phyloP scores from a whole-genome alignment of 2,888 invertebrate species.

The Acleris cristana region DNA sequence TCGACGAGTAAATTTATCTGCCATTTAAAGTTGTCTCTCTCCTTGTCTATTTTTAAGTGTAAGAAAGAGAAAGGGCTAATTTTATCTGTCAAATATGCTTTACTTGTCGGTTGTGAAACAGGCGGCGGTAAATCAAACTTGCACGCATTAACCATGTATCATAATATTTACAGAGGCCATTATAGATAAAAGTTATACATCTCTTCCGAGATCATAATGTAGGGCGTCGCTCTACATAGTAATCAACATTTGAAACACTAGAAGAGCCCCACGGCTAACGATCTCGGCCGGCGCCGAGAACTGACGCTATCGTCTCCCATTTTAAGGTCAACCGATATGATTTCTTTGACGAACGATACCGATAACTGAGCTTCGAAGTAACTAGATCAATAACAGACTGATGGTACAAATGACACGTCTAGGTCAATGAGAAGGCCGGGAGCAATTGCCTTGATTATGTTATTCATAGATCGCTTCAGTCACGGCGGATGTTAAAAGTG shows the following conservation, averaged over 20 bases:
- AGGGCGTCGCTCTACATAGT: slow-evolving; percentile 36
- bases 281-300: slow-evolving; percentile 36
- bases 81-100: too few species aligned
- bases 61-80: too few species aligned
- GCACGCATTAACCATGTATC: too few species aligned
- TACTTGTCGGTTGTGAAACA: too few species aligned
- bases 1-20: too few species aligned
- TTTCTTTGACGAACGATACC: slow-evolving; percentile 40
- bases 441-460: slow-evolving; percentile 65
- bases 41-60: too few species aligned
- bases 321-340: slow-evolving; percentile 44
- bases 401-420: slow-evolving; percentile 63
- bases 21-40: too few species aligned
- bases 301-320: slow-evolving; percentile 36
- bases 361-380: slow-evolving; percentile 43
- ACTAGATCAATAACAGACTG: slow-evolving; percentile 56
- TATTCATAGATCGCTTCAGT: slow-evolving; percentile 58
- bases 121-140: too few species aligned
- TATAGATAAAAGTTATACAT: neutral
- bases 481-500: slow-evolving; percentile 56
- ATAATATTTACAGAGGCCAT: too few species aligned
- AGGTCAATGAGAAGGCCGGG: slow-evolving; percentile 64
- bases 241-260: slow-evolving; percentile 38
- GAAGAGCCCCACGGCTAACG: slow-evolving; percentile 36
- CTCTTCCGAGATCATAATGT: slow-evolving; percentile 34